phyloP scores from a whole-genome alignment of 2,888 invertebrate genomes.

The Pasiphila rectangulata region DNA sequence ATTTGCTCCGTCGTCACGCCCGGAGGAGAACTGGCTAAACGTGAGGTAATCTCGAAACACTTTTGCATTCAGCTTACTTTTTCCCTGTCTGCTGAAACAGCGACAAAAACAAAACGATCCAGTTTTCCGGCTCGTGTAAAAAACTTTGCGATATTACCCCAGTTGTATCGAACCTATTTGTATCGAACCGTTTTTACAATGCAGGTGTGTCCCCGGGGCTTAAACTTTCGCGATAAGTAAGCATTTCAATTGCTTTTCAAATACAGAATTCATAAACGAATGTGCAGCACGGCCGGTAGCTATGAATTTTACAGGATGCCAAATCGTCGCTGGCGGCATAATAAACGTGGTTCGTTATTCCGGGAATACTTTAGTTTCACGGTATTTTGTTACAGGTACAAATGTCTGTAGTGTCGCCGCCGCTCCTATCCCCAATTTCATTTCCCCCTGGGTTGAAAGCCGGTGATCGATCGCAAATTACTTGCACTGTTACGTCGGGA shows the following conservation, averaged over 20 bases:
- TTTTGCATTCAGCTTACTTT: constrained; percentile 10
- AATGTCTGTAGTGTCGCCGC: constrained; percentile 82
- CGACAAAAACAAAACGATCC: constrained; percentile 7
- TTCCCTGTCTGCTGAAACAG: constrained; percentile 5
- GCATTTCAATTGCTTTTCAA: constrained; percentile 19
- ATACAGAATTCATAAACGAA: constrained; percentile 16
- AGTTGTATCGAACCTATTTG: constrained; percentile 18
- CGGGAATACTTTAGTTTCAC: constrained; percentile 3
- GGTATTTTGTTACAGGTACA: constrained; percentile 53
- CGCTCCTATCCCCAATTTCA: constrained; percentile 91
- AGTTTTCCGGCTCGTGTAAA: constrained; percentile 19
- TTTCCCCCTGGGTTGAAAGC: constrained; percentile 90
- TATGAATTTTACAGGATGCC: constrained; percentile 23
- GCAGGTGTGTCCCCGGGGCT: constrained; percentile 25
- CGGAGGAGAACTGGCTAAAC: constrained; percentile 87
- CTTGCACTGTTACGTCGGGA: constrained; percentile 90
- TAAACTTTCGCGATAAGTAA: constrained; percentile 22
- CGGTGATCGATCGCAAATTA: constrained; percentile 89
- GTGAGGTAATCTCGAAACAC: constrained; percentile 77
- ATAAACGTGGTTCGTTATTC: constrained; percentile 9
- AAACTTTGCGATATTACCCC: constrained; percentile 22
- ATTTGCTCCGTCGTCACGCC: constrained; percentile 88
- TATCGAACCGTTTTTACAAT: constrained; percentile 27
- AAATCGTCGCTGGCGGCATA: constrained; percentile 14
- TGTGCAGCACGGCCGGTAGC: constrained; percentile 9